phyloP scores from a whole-genome alignment of 2,888 invertebrate genomes.

The Erebia aethiops region DNA sequence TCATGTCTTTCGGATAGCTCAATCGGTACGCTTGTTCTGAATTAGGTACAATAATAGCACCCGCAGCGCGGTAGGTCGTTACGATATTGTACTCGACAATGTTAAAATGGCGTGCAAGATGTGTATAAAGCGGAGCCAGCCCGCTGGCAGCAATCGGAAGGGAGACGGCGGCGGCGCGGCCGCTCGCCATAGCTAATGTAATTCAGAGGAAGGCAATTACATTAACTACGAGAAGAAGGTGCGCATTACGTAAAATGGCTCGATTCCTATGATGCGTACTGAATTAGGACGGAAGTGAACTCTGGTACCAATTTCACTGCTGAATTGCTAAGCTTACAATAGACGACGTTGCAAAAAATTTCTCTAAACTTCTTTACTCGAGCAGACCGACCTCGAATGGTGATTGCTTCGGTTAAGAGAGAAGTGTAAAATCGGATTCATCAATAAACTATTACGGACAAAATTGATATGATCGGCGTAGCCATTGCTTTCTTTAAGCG shows the following conservation, averaged over 20 bases:
- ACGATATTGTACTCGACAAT: conserved; percentile 39
- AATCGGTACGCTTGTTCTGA: conserved; percentile 64
- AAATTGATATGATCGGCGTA: conserved; percentile 82
- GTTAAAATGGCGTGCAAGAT: conserved; percentile 60
- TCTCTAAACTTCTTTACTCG: conserved; percentile 67
- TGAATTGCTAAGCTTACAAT: conserved; percentile 80
- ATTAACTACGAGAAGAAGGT: conserved; percentile 74
- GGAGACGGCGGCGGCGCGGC: conserved; percentile 39
- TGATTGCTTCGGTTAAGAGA: conserved; percentile 71
- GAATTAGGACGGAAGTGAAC: conserved; percentile 83
- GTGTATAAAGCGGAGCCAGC: conserved; percentile 75
- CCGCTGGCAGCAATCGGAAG: conserved; percentile 62
- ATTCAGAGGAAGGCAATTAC: conserved; percentile 77
- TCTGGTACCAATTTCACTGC: conserved; percentile 82
- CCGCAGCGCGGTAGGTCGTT: conserved; percentile 55
- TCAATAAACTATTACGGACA: conserved; percentile 79
- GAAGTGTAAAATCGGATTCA: conserved; percentile 80
- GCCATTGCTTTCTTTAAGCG: conserved; percentile 78
- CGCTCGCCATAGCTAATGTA: conserved; percentile 64
- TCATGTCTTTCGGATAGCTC: conserved; percentile 72
- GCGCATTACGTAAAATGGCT: conserved; percentile 83
- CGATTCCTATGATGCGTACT: conserved; percentile 82
- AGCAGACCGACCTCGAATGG: conserved; percentile 66
- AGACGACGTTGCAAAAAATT: conserved; percentile 76
- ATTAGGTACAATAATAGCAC: conserved; percentile 47